Evolutionary conservation across 2,888 invertebrate genomes (phyloP), one percentile per base, ranked within the genome.

Genomic region (Perdita meconis): DNA sequence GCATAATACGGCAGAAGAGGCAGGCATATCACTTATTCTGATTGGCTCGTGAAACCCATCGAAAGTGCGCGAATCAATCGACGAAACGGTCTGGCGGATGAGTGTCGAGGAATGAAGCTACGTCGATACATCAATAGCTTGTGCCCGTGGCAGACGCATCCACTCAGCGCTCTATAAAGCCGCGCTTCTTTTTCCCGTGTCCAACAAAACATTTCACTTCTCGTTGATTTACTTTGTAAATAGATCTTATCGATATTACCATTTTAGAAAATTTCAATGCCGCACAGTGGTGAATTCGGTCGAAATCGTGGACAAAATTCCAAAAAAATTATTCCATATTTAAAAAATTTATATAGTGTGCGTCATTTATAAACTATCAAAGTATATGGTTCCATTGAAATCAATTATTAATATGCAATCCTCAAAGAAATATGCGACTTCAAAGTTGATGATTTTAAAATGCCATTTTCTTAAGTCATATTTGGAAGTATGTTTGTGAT

Each of bases 11-110:
- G 42, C 44, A n/a, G 71, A 79, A 68, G 69, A 76, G 77, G 55
- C 73, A 70, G 77, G 60, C 70, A 36, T 83, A 82, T 87, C 87
- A 87, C 87, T 87, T 86, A 85, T 84, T 85, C 83, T 78, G 85
- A 87, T 87, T 87, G 83, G 83, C 83, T 84, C 81, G 70, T 78
- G 79, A 80, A 80, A 64, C 64, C 64, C 50, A 59, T 72, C 65
- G 64, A 64, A 79, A 69, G 68, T 77, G 60, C 30, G 70, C 64
- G 68, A 83, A 86, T 82, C 81, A 81, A 86, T 82, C 81, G 82
- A 44, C 74, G 67, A 71, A 69, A 77, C 71, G 56, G 44, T 59
- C 55, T 68, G 55, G 34, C 19, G 61, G 69, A 70, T 40, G 61
- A 16, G 63, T 74, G 71, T 51, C 55, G 61, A 50, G 40, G 40